These are phyloP conservation scores for Diachasma alloeum DNA, from an alignment of 1,140 invertebrate genomes.

Conservation along the genomic window DNA sequence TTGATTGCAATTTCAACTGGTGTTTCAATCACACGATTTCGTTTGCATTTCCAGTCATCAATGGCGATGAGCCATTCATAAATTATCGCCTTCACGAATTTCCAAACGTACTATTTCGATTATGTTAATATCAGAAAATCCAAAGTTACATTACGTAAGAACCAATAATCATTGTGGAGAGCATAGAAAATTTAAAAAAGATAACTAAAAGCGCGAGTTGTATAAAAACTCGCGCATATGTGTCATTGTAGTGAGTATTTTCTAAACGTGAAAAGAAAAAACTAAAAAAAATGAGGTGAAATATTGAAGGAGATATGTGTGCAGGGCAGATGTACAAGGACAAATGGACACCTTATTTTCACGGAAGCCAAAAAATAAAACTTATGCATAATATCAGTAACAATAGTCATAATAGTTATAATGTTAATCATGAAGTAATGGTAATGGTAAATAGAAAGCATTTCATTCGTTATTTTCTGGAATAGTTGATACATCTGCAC, in stretches of 20 bases:
- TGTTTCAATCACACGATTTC: too few relatives aligned
- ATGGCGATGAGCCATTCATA: too few relatives aligned
- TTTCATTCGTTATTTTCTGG: neutral
- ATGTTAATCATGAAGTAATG: neutral
- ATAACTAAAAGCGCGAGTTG: neutral
- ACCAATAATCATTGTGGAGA: neutral
- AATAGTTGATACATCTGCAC: neutral
- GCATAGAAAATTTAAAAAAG: neutral
- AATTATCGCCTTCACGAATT: neutral
- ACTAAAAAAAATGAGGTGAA: neutral
- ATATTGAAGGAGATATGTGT: neutral
- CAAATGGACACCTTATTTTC: neutral
- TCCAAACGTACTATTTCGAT: neutral
- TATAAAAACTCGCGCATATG: constrained; percentile 4
- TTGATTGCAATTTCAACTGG: neutral
- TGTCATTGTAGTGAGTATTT: constrained; percentile 30
- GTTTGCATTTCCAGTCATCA: neutral
- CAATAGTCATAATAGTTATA: neutral
- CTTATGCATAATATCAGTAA: neutral
- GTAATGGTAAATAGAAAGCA: neutral
- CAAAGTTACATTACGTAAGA: neutral
- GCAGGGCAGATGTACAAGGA: neutral
- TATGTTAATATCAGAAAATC: neutral
- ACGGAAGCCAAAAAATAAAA: neutral
- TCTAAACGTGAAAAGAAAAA: constrained; percentile 19